phyloP scores from a whole-genome alignment of 2,113 vertebrate genomes.

The Campylorhamphus procurvoides region DNA sequence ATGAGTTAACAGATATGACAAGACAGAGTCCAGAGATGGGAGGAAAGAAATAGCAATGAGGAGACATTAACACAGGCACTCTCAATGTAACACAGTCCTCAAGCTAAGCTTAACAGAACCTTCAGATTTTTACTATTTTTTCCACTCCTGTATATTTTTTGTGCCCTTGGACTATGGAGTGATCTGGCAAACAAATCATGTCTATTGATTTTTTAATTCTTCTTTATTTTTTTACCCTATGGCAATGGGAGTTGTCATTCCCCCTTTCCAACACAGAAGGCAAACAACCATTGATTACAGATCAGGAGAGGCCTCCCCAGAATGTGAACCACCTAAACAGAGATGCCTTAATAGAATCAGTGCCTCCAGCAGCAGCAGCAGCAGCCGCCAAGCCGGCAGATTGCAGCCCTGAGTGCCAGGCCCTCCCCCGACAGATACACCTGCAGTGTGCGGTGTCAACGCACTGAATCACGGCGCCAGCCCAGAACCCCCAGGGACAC shows the following conservation, averaged over 20 bases:
- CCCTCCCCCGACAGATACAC: not conserved
- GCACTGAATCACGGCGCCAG: not conserved
- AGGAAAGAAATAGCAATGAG: not conserved
- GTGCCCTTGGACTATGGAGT: not conserved
- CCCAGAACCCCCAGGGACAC: not conserved
- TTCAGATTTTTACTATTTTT: not conserved
- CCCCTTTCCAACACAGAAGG: not conserved
- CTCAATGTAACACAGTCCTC: not conserved
- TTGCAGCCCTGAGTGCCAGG: not conserved
- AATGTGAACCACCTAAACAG: not conserved
- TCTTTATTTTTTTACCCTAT: not conserved
- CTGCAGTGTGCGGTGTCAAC: slow-evolving; percentile 21
- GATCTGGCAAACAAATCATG: slow-evolving; percentile 18
- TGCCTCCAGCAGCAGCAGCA: not conserved
- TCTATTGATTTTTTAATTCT: not conserved
- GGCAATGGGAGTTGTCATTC: not conserved
- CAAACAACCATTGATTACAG: not conserved
- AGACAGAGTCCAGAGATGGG: not conserved
- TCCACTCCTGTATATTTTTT: not conserved
- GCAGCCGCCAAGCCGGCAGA: not conserved
- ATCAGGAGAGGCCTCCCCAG: not conserved
- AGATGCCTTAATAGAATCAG: not conserved
- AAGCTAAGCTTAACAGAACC: not conserved
- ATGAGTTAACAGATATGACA: not conserved
- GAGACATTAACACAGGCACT: not conserved